These are phyloP conservation scores for Osedax fenrisi DNA, from an alignment of 2,888 invertebrate species.

Conservation along the genomic window DNA sequence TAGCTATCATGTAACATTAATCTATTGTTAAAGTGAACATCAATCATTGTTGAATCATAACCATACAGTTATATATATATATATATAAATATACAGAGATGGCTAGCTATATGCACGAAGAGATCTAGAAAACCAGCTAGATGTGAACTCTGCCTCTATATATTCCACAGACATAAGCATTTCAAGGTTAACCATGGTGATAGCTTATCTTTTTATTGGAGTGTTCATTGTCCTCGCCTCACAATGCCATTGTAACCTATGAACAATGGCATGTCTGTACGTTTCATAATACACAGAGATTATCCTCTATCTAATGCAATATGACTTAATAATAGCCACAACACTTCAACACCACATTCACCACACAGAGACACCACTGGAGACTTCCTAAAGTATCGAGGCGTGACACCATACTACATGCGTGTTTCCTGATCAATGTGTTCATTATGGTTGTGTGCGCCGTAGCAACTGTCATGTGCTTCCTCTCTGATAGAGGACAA, in stretches of 20 bases:
- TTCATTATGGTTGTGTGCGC: slow-evolving; percentile 54
- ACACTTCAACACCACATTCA: background rate
- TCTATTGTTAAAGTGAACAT: too few species aligned
- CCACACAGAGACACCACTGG: slow-evolving; percentile 51
- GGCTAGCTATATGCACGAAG: slow-evolving; percentile 53
- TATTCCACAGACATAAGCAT: slow-evolving; percentile 53
- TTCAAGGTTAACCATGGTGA: slow-evolving; percentile 52
- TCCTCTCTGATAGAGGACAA: slow-evolving; percentile 51
- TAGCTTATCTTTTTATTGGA: too few species aligned
- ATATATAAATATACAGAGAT: slow-evolving; percentile 51
- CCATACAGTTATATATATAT: too few species aligned
- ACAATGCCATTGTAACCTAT: too few species aligned
- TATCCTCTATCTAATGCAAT: too few species aligned
- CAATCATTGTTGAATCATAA: too few species aligned
- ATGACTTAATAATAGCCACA: background rate
- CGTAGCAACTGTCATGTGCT: slow-evolving; percentile 53
- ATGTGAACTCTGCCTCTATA: slow-evolving; percentile 55
- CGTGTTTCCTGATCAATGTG: slow-evolving; percentile 52
- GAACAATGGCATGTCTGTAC: too few species aligned
- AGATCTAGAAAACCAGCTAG: slow-evolving; percentile 52
- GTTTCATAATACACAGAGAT: too few species aligned
- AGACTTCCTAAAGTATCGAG: slow-evolving; percentile 52
- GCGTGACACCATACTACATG: slow-evolving; percentile 53
- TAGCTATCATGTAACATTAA: too few species aligned
- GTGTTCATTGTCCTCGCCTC: too few species aligned